Evolutionary conservation across 2,797 vertebrate genomes (phyloP).

Genomic region (Silurus aristotelis): DNA sequence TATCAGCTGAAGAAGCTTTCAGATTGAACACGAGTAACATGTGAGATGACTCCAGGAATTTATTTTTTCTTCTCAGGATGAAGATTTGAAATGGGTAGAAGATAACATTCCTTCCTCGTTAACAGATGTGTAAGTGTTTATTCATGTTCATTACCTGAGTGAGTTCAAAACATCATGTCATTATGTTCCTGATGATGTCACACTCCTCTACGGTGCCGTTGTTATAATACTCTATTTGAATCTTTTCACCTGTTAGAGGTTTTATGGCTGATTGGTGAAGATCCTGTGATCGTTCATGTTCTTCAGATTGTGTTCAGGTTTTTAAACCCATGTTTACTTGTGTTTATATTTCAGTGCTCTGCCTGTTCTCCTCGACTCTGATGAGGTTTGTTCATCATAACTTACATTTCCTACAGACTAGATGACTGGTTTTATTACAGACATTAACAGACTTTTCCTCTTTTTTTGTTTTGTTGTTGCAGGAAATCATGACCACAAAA

Average conservation of each 20-base stretch:
- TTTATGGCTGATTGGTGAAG: no score
- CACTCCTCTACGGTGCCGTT: no score
- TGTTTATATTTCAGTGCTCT: conserved; percentile 71
- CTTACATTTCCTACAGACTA: not conserved
- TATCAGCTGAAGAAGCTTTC: conserved; percentile 40
- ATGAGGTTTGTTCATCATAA: conserved; percentile 71
- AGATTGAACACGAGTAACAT: not conserved
- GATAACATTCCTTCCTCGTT: conserved; percentile 82
- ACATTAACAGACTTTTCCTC: no score
- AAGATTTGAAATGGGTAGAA: conserved; percentile 84
- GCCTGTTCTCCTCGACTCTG: conserved; percentile 82
- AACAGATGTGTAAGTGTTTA: conserved; percentile 75
- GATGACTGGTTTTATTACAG: no score
- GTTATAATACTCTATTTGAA: no score
- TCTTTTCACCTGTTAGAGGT: no score
- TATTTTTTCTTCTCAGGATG: conserved; percentile 68
- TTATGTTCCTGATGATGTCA: no score
- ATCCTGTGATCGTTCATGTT: no score
- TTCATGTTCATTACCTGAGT: no score
- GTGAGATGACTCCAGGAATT: not conserved
- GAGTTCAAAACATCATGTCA: no score
- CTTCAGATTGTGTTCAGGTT: not conserved
- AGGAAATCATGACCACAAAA: conserved; percentile 90
- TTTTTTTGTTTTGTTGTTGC: not conserved
- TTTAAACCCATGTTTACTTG: not conserved